These are phyloP conservation scores for Drosophila rellima DNA, from an alignment of 2,888 invertebrate genomes.

Conservation along the genomic window DNA sequence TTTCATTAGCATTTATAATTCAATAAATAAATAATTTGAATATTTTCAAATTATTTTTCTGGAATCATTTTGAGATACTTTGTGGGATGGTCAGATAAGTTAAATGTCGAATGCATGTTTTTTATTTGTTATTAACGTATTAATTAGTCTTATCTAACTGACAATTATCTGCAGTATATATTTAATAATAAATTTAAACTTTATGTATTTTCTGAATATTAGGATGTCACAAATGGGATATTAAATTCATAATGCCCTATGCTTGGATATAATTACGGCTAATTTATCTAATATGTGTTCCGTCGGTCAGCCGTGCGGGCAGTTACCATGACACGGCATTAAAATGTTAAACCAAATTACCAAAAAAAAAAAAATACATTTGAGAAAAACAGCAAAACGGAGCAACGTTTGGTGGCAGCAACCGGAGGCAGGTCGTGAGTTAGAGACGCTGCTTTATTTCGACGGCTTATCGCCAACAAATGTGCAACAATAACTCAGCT, in stretches of 20 bases:
- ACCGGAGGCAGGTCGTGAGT: conserved; percentile 16
- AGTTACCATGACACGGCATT: conserved; percentile 63
- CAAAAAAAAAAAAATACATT: conserved; percentile 19
- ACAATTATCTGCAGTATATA: no score
- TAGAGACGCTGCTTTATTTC: conserved; percentile 32
- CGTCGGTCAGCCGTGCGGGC: conserved; percentile 49
- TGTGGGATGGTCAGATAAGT: no score
- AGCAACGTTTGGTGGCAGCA: conserved; percentile 10
- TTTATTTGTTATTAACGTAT: no score
- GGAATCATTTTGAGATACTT: no score
- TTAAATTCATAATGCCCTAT: conserved; percentile 3
- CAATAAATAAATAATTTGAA: no score
- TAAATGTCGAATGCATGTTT: no score
- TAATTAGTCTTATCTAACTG: no score
- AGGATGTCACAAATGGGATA: conserved; percentile 14
- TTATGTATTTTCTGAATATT: no score
- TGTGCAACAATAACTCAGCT: conserved; percentile 60
- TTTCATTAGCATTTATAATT: no score
- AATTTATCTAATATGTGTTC: conserved; percentile 73
- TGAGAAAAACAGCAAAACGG: conserved; percentile 9
- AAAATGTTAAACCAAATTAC: conserved; percentile 57
- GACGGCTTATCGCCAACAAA: conserved; percentile 61
- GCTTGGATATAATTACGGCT: conserved; percentile 62
- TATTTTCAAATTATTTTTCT: no score
- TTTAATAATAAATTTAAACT: no score